These are phyloP conservation scores for Seladonia tumulorum DNA, from an alignment of 2,888 invertebrate genomes.

Conservation along the genomic window DNA sequence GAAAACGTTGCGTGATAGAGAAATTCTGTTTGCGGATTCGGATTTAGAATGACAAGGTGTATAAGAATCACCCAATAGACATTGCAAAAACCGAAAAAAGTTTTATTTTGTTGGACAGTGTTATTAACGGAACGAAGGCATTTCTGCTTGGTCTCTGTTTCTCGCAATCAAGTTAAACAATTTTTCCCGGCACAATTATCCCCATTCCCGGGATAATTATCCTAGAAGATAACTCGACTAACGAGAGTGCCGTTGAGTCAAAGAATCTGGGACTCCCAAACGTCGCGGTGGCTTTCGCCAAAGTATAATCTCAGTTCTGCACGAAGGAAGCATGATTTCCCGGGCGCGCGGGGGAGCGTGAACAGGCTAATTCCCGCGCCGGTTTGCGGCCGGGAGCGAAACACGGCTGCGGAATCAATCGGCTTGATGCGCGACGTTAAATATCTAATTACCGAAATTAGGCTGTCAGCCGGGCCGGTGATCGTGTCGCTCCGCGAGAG, in stretches of 20 bases:
- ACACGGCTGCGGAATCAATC: conserved; percentile 53
- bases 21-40: too few relatives aligned
- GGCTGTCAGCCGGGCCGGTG: conserved; percentile 27
- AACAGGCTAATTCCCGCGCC: conserved; percentile 1
- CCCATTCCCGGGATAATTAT: background rate
- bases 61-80: too few relatives aligned
- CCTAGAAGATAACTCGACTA: background rate
- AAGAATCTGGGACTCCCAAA: background rate
- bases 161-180: too few relatives aligned
- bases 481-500: conserved; percentile 20
- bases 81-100: too few relatives aligned
- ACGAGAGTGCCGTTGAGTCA: background rate
- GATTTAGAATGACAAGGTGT: too few relatives aligned
- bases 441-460: conserved; percentile 68
- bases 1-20: too few relatives aligned
- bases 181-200: background rate
- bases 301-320: background rate
- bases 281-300: background rate
- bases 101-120: too few relatives aligned
- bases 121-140: background rate
- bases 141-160: too few relatives aligned
- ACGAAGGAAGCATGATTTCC: conserved; percentile 8
- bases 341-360: background rate
- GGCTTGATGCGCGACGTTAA: conserved; percentile 52
- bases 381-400: background rate